Evolutionary conservation across 2,113 vertebrate genomes (phyloP).

Genomic region (Cololabis saira): DNA sequence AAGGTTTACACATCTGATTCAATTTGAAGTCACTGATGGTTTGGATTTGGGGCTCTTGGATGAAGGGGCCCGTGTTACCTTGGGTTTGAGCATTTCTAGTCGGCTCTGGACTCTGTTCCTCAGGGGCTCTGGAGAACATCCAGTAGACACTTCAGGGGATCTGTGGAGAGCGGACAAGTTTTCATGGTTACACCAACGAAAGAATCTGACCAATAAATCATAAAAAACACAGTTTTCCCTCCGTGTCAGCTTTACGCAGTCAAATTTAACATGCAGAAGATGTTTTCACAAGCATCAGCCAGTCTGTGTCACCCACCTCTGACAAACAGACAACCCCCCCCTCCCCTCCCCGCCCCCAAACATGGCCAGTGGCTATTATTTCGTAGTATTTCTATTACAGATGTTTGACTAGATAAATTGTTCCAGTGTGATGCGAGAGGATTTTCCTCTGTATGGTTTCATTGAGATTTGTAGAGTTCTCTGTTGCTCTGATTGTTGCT

Average conservation of each 20-base stretch:
- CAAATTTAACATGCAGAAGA: slow-evolving; percentile 11
- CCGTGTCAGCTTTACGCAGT: not conserved
- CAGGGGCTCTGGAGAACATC: slow-evolving; percentile 85
- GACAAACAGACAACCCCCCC: not conserved
- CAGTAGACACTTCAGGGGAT: slow-evolving; percentile 84
- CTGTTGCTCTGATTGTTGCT: slow-evolving; percentile 46
- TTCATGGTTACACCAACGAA: slow-evolving; percentile 26
- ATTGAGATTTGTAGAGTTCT: slow-evolving; percentile 47
- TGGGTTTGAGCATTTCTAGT: slow-evolving; percentile 78
- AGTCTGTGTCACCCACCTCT: slow-evolving; percentile 25
- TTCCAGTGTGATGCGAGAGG: slow-evolving; percentile 61
- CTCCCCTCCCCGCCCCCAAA: slow-evolving; percentile 1
- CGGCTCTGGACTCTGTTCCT: slow-evolving; percentile 82
- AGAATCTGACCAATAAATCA: not conserved
- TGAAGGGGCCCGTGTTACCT: slow-evolving; percentile 81
- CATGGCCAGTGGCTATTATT: slow-evolving; percentile 38
- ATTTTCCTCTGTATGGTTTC: slow-evolving; percentile 60
- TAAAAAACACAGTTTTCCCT: not conserved
- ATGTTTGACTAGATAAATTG: slow-evolving; percentile 58
- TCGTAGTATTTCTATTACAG: slow-evolving; percentile 59
- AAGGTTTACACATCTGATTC: slow-evolving; percentile 75
- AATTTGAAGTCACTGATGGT: slow-evolving; percentile 69
- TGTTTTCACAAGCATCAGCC: slow-evolving; percentile 22
- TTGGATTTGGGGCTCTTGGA: slow-evolving; percentile 51
- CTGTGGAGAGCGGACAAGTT: slow-evolving; percentile 70